Percentiles rank a stretch among this genome's conserved stretches.
These are phyloP conservation scores for Pelecanoides urinatrix DNA, from an alignment of 2,113 vertebrate species.

Conservation along the genomic window DNA sequence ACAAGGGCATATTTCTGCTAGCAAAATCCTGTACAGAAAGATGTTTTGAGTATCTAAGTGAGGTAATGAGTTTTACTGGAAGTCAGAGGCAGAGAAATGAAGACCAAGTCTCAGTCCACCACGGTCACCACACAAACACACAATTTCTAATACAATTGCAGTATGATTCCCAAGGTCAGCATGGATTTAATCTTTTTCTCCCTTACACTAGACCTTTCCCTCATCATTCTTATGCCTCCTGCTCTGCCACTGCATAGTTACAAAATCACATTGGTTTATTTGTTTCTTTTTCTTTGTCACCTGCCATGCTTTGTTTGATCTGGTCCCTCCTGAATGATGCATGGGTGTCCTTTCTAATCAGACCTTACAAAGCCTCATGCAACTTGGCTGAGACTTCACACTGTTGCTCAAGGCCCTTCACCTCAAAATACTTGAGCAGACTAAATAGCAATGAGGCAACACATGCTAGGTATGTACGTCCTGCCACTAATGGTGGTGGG, in stretches of 20 bases:
- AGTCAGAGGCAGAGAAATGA: background rate
- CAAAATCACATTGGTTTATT: background rate
- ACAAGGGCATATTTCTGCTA: background rate
- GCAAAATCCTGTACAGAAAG: background rate
- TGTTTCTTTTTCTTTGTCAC: background rate
- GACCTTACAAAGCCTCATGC: background rate
- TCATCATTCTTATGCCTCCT: background rate
- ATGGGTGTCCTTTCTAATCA: background rate
- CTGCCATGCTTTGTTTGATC: background rate
- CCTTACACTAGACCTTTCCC: background rate
- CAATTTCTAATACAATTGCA: background rate
- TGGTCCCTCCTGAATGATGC: background rate
- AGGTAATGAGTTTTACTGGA: background rate
- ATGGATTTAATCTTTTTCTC: background rate
- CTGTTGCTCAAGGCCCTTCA: constrained; percentile 11
- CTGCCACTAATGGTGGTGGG: constrained; percentile 27
- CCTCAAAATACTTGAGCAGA: constrained; percentile 24
- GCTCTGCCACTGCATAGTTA: background rate
- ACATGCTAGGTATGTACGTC: background rate
- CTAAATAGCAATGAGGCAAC: background rate
- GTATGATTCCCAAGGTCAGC: background rate
- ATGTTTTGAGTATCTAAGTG: background rate
- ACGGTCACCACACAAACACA: background rate
- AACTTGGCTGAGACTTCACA: background rate
- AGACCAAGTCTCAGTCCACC: background rate